Conservation (phyloP, 2,888 invertebrate species). For the Pimpla rufipes region DNA sequence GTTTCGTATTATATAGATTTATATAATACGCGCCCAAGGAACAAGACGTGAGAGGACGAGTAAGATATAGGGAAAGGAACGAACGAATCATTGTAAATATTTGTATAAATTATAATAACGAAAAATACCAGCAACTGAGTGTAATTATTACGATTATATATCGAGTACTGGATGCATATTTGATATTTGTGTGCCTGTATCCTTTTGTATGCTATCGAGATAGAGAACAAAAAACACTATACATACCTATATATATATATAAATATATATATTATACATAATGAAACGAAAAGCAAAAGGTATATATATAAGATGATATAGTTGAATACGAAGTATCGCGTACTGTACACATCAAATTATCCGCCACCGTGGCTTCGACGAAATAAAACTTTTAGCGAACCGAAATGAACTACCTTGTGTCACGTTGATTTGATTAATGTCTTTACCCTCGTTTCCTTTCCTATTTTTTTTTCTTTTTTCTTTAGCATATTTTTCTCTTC, state of each 20-base stretch:
- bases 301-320: constrained; percentile 76
- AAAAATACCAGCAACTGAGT: constrained; percentile 79
- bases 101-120: constrained; percentile 72
- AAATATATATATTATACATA: constrained; percentile 60
- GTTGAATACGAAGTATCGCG: constrained; percentile 74
- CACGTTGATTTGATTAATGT: constrained; percentile 59
- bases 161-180: constrained; percentile 83
- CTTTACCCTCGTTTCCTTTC: constrained; percentile 15
- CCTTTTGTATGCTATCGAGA: constrained; percentile 84
- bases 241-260: constrained; percentile 75
- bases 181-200: constrained; percentile 85
- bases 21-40: constrained; percentile 78
- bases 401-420: constrained; percentile 61
- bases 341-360: constrained; percentile 80
- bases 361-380: constrained; percentile 76
- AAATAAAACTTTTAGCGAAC: constrained; percentile 85
- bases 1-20: constrained; percentile 78
- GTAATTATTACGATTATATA: constrained; percentile 82
- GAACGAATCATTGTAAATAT: constrained; percentile 66
- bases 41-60: constrained; percentile 41
- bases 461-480: constrained; percentile 40
- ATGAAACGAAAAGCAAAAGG: constrained; percentile 66
- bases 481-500: constrained; percentile 11
- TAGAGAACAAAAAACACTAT: constrained; percentile 76
- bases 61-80: constrained; percentile 44